Evolutionary conservation across 2,113 vertebrate species (phyloP), one percentile per base, ranked within the genome.

Genomic region (Pavo muticus): DNA sequence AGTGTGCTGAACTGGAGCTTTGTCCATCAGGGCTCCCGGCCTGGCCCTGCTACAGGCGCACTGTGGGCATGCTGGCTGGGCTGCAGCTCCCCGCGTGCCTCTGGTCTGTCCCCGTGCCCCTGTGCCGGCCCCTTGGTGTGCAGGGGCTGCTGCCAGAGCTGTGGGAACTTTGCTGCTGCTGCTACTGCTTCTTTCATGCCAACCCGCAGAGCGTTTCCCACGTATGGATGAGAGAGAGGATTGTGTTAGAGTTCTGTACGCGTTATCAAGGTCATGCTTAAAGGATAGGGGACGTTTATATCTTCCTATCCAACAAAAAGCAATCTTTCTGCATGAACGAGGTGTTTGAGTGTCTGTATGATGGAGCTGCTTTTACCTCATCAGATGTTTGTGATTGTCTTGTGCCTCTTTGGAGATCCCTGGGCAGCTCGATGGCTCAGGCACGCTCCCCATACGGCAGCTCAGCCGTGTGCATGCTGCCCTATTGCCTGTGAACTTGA

Each of bases 11-110:
- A 87, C 91, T 18, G 39, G 64, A 35, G 85, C 91, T 80, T 44
- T 83, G 87, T 75, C 1, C 1, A 1, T 6, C 25, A 30, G 52
- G 70, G 52, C 84, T 90, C 3, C 2, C 20, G 65, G 32, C 2
- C 32, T 90, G 86, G 69, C 35, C 3, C 18, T 29, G 6, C 60
- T 78, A 7, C 56, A 78, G 52, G 61, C 40, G 13, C 87, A 61
- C 1, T 85, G 77, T 71, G 85, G 87, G 39, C 67, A 61, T 0
- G 1, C 85, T 81, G 0, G 0, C 68, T n/a, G 3, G 0, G 5
- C 86, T 77, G 84, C 6, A 80, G 48, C 57, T 84, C 71, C 77
- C 19, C 0, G 0, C 17, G 14, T 12, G 27, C 5, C 50, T 74
- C 73, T 6, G 29, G 4, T 37, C 14, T 69, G 21, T 44, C n/a